Base-by-base conservation (phyloP, 92 coral and sea anemone genomes). In the Bergia sp. region DNA sequence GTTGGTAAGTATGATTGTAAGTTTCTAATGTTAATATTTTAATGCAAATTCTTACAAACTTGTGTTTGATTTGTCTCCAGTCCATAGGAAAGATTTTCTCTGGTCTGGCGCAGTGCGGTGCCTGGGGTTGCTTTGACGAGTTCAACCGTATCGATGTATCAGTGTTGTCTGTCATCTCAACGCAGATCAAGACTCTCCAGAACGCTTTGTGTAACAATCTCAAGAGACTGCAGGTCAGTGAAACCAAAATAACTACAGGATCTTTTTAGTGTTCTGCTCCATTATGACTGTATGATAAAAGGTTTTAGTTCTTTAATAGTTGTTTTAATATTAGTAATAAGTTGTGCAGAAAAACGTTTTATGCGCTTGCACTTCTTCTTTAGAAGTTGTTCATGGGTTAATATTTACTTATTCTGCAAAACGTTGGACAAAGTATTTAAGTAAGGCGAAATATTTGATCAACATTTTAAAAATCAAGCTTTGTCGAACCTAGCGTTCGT, bases 111-210 rank as follows among this genome's bases (percentile, higher is more conserved):
- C 99, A 97, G 96, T 97, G 99, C 85, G 99, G 99, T 65, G 99
- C 99, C n/a, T 97, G 99, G 99, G 99, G 99, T n/a, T 97, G 99
- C 89, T 97, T 97, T 86, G 99, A 97, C 76, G 99, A 97, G 91
- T 97, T 97, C 92, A 97, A 97, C 91, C 99, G 99, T 91, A 97
- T 97, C 38, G 99, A 97, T 45, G 99, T 97, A 77, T 97, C 99
- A 8, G 99, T 97, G 64, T 73, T 97, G 91, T 97, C 99, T 16
- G 99, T 97, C 57, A 93, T 97, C 88, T 97, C 99, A 21, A 97
- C 99, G 5, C 99, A 97, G 85, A 97, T 97, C 91, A 97, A 97
- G 86, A 95, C 99, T 13, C 95, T 97, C 16, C 99, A 97, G 89
- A 97, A 93, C 72, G 95, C 99, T 0, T 91, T 97, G 50, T 93